These are phyloP conservation scores for Montipora sp. DNA, from an alignment of 64 coral and sea anemone genomes.

Conservation along the genomic window DNA sequence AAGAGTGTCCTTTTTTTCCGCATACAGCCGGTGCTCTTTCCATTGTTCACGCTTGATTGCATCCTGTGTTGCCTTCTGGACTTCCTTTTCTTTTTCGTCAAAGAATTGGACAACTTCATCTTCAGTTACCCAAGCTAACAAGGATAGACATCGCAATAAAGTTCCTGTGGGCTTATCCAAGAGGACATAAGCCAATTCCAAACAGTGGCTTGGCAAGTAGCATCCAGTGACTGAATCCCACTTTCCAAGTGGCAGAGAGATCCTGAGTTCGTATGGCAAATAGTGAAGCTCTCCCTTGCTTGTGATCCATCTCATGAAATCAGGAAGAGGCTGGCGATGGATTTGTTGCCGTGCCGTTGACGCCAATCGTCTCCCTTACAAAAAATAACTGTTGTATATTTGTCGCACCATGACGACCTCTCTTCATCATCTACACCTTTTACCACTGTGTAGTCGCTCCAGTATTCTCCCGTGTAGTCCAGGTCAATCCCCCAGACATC, in stretches of 20 bases:
- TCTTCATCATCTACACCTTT: neutral
- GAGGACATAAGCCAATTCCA: conserved; percentile 62
- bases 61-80: neutral
- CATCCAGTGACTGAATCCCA: conserved; percentile 49
- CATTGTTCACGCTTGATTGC: conserved; percentile 33
- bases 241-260: neutral
- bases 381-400: conserved; percentile 69
- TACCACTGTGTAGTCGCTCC: conserved; percentile 37
- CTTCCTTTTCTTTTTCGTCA: conserved; percentile 56
- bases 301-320: conserved; percentile 64
- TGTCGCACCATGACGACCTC: conserved; percentile 56
- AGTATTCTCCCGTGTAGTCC: conserved; percentile 29
- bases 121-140: conserved; percentile 54
- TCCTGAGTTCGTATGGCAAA: conserved; percentile 58
- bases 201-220: conserved; percentile 52
- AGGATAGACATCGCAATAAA: conserved; percentile 15
- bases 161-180: conserved; percentile 27
- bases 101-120: conserved; percentile 28
- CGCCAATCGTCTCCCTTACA: conserved; percentile 11
- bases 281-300: conserved; percentile 62
- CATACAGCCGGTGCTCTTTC: conserved; percentile 5
- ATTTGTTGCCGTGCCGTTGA: conserved; percentile 6
- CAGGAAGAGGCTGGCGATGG: conserved; percentile 66
- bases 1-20: conserved; percentile 16
- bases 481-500: conserved; percentile 41